Evolutionary conservation across 2,888 invertebrate genomes (phyloP).

Genomic region (Lingula anatina): DNA sequence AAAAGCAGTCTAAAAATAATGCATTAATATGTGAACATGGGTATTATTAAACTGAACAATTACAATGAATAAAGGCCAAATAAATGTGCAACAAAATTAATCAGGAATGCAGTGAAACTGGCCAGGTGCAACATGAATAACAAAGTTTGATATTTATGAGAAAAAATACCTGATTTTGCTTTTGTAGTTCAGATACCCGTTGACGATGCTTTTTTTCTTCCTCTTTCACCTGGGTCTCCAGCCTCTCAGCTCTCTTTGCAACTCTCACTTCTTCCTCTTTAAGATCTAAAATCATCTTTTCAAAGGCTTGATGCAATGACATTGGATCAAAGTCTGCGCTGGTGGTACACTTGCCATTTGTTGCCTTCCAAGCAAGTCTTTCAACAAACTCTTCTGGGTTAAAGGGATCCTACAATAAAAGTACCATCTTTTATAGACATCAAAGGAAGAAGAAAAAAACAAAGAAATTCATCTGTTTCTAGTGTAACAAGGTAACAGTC

Average conservation of each 20-base stretch:
- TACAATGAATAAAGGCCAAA: background rate
- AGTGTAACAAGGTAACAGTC: background rate
- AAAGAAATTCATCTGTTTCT: background rate
- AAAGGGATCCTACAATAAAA: constrained; percentile 77
- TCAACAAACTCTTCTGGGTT: constrained; percentile 97
- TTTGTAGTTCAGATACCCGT: constrained; percentile 75
- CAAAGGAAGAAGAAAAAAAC: background rate
- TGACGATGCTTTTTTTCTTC: constrained; percentile 80
- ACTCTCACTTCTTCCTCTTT: constrained; percentile 41
- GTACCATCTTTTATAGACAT: background rate
- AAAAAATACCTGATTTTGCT: constrained; percentile 58
- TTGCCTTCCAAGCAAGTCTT: constrained; percentile 88
- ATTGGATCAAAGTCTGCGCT: constrained; percentile 69
- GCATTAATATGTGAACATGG: background rate
- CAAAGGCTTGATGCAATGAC: constrained; percentile 83
- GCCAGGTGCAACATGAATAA: too few relatives aligned
- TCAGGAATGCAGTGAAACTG: too few relatives aligned
- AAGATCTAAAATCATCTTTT: constrained; percentile 69
- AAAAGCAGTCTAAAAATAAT: constrained; percentile 62
- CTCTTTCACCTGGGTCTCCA: constrained; percentile 76
- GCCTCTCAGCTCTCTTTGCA: constrained; percentile 39
- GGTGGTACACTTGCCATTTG: constrained; percentile 62
- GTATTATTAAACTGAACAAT: background rate
- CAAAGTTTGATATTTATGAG: background rate
- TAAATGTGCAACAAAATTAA: too few relatives aligned